Conservation (phyloP, 2,113 vertebrate species). For the Syngnathus typhle region DNA sequence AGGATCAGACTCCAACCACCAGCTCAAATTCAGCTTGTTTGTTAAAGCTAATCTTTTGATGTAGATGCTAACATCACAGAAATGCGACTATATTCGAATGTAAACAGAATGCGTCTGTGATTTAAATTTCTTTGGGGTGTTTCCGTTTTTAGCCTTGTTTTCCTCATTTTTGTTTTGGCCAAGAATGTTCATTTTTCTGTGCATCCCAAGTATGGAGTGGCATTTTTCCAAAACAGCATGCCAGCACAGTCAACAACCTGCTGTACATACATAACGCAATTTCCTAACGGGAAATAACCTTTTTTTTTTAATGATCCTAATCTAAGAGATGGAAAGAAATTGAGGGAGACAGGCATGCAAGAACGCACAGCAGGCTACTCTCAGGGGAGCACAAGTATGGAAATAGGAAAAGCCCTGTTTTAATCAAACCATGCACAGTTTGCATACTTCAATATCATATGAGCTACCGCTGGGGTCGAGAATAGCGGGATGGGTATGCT, state of each 20-base stretch:
- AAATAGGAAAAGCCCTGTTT: constrained; percentile 34
- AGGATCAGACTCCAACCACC: constrained; percentile 23
- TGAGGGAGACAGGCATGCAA: constrained; percentile 26
- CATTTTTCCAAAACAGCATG: not conserved
- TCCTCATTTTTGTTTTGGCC: too few species aligned
- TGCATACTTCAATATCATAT: not conserved
- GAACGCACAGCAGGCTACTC: constrained; percentile 37
- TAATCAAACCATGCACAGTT: constrained; percentile 38
- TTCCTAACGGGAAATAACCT: constrained; percentile 7
- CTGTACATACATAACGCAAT: not conserved
- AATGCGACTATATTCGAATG: too few species aligned
- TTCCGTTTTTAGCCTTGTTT: too few species aligned
- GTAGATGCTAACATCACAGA: too few species aligned
- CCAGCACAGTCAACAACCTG: not conserved
- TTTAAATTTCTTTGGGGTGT: too few species aligned
- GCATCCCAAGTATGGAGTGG: not conserved
- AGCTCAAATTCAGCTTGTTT: constrained; percentile 20
- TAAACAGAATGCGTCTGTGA: too few species aligned
- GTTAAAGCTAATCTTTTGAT: too few species aligned
- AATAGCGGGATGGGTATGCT: too few species aligned
- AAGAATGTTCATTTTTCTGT: too few species aligned
- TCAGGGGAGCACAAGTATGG: constrained; percentile 25
- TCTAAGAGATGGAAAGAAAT: constrained; percentile 20
- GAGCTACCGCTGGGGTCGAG: not conserved
- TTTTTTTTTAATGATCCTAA: constrained; percentile 25